Evolutionary conservation across 2,888 invertebrate genomes (phyloP).

Genomic region (Spodoptera littoralis): DNA sequence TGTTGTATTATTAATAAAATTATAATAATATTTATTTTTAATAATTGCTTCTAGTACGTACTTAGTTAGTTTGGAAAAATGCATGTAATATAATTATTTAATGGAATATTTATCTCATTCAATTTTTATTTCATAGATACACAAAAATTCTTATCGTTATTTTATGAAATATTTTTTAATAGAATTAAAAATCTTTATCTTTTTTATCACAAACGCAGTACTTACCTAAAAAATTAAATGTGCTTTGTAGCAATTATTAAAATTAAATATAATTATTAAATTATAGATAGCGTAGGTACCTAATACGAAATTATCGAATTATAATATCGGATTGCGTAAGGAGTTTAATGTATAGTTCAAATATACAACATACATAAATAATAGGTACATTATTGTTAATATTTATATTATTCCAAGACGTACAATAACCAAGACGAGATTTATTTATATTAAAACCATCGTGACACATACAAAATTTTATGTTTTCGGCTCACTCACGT

Average conservation of each 20-base stretch:
- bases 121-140: too few relatives aligned
- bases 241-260: conserved; percentile 14
- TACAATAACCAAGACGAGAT: background rate
- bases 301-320: conserved; percentile 60
- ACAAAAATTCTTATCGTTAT: too few relatives aligned
- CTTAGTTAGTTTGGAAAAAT: too few relatives aligned
- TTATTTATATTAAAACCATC: too few relatives aligned
- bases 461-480: too few relatives aligned
- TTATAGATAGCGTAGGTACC: conserved; percentile 37
- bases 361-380: conserved; percentile 45
- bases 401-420: conserved; percentile 18
- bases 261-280: conserved; percentile 28
- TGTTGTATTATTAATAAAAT: conserved; percentile 31
- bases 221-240: too few relatives aligned
- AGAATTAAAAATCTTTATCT: too few relatives aligned
- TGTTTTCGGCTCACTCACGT: too few relatives aligned
- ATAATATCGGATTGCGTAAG: conserved; percentile 62
- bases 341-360: conserved; percentile 64
- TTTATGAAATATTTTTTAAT: too few relatives aligned
- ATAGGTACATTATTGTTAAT: conserved; percentile 26
- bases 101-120: too few relatives aligned
- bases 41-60: conserved; percentile 12
- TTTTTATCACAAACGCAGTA: too few relatives aligned
- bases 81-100: too few relatives aligned
- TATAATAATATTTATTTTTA: conserved; percentile 14